Evolutionary conservation across 2,113 vertebrate genomes (phyloP), one percentile per base, ranked within the genome.

Genomic region (Erinaceus europaeus): DNA sequence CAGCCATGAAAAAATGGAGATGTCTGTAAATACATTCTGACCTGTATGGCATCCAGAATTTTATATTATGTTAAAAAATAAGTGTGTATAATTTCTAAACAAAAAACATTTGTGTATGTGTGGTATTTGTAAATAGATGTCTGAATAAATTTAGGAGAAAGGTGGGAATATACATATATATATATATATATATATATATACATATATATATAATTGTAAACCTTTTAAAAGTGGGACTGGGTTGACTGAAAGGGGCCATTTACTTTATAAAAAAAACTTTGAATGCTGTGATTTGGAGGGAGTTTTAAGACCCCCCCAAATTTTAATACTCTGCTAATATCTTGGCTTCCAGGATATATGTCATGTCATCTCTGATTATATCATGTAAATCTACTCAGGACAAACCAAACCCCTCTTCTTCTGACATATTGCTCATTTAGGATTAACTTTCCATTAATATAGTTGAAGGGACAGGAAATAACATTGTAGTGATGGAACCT

Each of bases 331-430:
- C 53, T 92, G 65, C 12, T 59, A 84, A 20, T 91, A 7, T 83
- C 38, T 59, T 85, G 48, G 64, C 76, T 92, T 93, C 65, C 69
- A 82, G 59, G 87, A 90, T 67, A 81, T 68, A 62, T 84, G 52
- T 90, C 77, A 86, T 61, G 59, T 25, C 57, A 68, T 69, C 32
- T 92, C 36, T 81, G 23, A 83, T 32, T 73, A 78, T 88, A 81
- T 76, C 52, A 68, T 91, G 72, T 78, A 69, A 78, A 64, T 90
- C 57, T 75, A 88, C 93, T 93, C 90, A 90, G 93, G 92, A 90
- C 83, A 89, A 90, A 92, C 73, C 86, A 42, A 81, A 90, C 42
- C 59, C 93, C n/a, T n/a, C n/a, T n/a, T n/a, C n/a, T n/a, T n/a
- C 90, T 93, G 36, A 88, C 88, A 88, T 53, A 72, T 64, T 92